Evolutionary conservation across 2,797 vertebrate species (phyloP).

Genomic region (Passerculus sandwichensis): DNA sequence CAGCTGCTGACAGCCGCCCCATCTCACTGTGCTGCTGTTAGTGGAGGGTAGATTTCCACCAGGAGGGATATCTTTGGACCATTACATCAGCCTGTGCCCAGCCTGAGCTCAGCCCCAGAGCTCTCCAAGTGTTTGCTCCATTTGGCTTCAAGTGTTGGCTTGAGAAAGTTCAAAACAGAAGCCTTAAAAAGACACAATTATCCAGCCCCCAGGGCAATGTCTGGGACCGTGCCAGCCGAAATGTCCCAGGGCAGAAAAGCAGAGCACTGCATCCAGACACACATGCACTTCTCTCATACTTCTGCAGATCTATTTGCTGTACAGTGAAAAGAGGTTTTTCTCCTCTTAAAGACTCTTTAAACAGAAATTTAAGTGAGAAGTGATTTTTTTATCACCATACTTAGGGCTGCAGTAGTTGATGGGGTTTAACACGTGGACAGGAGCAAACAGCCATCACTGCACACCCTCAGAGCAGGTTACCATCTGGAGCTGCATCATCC

Average conservation of each 20-base stretch:
- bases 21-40: neutral
- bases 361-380: neutral
- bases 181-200: conserved; percentile 64
- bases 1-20: neutral
- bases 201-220: neutral
- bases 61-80: conserved; percentile 70
- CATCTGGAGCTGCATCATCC: neutral
- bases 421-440: neutral
- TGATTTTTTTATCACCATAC: neutral
- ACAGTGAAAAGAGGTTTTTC: neutral
- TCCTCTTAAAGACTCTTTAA: neutral
- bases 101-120: conserved; percentile 45
- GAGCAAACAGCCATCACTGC: neutral
- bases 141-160: conserved; percentile 26
- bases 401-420: neutral
- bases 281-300: fast-evolving
- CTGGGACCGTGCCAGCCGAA: neutral
- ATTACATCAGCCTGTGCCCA: conserved; percentile 71
- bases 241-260: neutral
- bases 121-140: conserved; percentile 41
- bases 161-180: conserved; percentile 69
- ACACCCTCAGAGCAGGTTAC: neutral
- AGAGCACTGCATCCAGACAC: neutral
- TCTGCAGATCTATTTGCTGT: neutral
- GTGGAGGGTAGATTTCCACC: neutral